Percentiles rank a stretch among this genome's conserved stretches.
These are phyloP conservation scores for Apodemus speciosus DNA, from an alignment of 2,113 vertebrate species.

Conservation along the genomic window DNA sequence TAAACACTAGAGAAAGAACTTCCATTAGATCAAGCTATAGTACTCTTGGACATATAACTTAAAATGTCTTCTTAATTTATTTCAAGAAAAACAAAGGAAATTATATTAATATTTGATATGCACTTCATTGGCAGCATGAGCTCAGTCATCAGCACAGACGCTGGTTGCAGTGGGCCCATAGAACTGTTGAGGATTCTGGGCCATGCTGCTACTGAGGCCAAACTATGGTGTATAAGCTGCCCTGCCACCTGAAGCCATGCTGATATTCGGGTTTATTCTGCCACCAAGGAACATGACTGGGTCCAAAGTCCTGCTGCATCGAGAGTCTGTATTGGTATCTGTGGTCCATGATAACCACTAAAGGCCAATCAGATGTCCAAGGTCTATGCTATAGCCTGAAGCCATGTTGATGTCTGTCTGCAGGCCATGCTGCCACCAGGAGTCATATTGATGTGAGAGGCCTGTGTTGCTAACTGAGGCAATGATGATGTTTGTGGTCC, in stretches of 20 bases:
- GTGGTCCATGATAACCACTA: background rate
- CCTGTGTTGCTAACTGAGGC: background rate
- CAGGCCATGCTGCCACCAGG: background rate
- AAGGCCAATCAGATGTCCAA: background rate
- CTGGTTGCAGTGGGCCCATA: background rate
- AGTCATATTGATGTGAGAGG: background rate
- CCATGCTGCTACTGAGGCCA: background rate
- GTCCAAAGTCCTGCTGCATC: background rate
- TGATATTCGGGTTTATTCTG: background rate
- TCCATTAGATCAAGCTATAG: background rate
- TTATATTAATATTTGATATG: background rate
- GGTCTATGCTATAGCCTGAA: background rate
- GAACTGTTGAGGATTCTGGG: background rate
- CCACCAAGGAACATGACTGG: background rate
- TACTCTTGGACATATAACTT: background rate
- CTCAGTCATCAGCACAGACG: background rate
- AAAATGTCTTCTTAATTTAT: background rate
- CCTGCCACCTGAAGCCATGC: background rate
- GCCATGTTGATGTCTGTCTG: background rate
- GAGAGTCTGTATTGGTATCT: background rate
- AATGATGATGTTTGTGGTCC: background rate
- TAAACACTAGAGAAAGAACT: background rate
- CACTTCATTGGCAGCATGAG: background rate
- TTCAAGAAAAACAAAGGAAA: background rate
- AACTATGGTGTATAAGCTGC: accelerated